A percentile compares a stretch with the other conserved stretches of the same genome.
phyloP scores from a whole-genome alignment of 2,113 vertebrate species.

The Pogona vitticeps region DNA sequence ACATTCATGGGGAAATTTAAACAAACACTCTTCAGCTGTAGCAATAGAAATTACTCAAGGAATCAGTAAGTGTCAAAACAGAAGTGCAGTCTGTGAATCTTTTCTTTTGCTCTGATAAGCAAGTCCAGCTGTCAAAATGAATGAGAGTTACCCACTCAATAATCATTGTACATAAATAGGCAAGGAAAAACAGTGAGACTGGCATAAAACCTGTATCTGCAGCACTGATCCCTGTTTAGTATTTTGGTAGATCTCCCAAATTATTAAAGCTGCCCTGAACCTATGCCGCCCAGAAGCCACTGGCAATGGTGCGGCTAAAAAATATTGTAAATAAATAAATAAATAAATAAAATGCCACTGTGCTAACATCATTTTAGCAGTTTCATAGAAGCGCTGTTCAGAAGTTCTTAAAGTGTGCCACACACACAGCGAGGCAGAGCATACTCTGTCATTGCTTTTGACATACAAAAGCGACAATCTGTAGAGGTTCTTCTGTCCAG shows the following conservation, averaged over 20 bases:
- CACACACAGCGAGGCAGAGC: no score
- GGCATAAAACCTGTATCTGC: background rate
- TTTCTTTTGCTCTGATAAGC: slow-evolving; percentile 17
- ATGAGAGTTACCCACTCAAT: slow-evolving; percentile 25
- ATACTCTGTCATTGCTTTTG: no score
- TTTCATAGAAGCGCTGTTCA: background rate
- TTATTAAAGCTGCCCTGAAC: background rate
- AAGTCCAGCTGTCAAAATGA: slow-evolving; percentile 42
- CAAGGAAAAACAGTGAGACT: background rate
- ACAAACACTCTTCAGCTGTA: slow-evolving; percentile 64
- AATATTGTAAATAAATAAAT: no score
- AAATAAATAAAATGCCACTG: no score
- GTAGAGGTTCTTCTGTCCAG: no score
- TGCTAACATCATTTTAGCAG: background rate
- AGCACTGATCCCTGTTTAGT: slow-evolving; percentile 4
- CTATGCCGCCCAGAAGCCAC: background rate
- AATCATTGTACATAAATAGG: background rate
- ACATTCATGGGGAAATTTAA: slow-evolving; percentile 40
- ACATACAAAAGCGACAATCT: no score
- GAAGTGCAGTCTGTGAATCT: background rate
- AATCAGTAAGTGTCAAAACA: slow-evolving; percentile 25
- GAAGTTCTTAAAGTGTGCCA: no score
- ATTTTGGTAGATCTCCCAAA: background rate
- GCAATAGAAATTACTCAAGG: slow-evolving; percentile 43
- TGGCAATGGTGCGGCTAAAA: no score